Conservation (phyloP, 2,888 invertebrate species). For the Dryocosmus kuriphilus region DNA sequence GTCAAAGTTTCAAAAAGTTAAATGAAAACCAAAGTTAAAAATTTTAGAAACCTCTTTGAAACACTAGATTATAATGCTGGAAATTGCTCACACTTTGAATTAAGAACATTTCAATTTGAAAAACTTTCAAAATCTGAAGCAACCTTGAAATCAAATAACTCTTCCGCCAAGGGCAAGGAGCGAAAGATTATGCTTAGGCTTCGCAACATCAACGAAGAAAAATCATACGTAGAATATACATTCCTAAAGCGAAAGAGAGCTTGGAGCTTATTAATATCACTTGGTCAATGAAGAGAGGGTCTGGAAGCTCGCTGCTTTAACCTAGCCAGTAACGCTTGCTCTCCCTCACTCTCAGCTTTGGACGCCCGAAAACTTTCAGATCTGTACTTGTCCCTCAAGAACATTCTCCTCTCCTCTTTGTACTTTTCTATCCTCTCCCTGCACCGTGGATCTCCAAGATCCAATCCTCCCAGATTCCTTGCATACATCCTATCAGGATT, state of each 20-base stretch:
- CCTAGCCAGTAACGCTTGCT: constrained; percentile 75
- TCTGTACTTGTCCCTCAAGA: constrained; percentile 91
- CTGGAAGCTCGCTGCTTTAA: constrained; percentile 78
- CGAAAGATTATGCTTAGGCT: background rate
- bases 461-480: constrained; percentile 72
- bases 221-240: constrained; percentile 22
- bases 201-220: constrained; percentile 3
- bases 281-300: constrained; percentile 73
- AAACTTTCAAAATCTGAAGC: background rate
- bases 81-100: no score
- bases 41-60: no score
- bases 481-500: constrained; percentile 65
- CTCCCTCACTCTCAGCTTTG: constrained; percentile 72
- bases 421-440: constrained; percentile 93
- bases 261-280: constrained; percentile 60
- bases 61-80: no score
- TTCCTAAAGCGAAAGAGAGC: constrained; percentile 41
- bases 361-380: constrained; percentile 87
- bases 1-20: no score
- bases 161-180: background rate
- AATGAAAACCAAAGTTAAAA: no score
- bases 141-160: background rate
- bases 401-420: constrained; percentile 92
- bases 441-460: constrained; percentile 74
- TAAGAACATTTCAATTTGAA: background rate